These are phyloP conservation scores for Telenomus remus DNA, from an alignment of 1,140 invertebrate genomes.

Conservation along the genomic window DNA sequence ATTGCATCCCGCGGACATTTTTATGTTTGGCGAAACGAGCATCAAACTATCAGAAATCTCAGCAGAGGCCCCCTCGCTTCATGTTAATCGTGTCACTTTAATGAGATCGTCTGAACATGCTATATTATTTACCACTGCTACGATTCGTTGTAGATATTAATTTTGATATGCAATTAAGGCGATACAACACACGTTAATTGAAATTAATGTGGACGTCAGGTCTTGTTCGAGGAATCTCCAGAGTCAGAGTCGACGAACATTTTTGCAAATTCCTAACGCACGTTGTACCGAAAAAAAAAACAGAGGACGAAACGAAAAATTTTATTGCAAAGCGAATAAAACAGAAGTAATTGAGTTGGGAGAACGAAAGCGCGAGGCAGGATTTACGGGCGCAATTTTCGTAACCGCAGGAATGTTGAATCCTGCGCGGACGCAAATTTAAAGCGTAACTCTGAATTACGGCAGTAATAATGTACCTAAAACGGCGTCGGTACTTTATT, in stretches of 20 bases:
- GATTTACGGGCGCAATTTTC: constrained; percentile 19
- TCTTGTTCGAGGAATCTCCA: no score
- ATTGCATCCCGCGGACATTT: constrained; percentile 20
- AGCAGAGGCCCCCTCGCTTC: not conserved
- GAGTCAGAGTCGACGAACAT: no score
- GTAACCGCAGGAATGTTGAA: constrained; percentile 36
- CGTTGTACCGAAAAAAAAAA: no score
- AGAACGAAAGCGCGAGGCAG: not conserved
- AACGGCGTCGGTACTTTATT: constrained; percentile 35
- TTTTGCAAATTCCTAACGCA: no score
- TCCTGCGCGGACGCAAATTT: constrained; percentile 24
- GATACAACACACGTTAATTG: constrained; percentile 4
- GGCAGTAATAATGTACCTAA: constrained; percentile 27
- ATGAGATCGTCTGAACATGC: no score
- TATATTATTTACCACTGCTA: no score
- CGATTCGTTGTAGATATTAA: no score
- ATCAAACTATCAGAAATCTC: not conserved
- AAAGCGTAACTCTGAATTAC: constrained; percentile 41
- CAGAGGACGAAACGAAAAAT: no score
- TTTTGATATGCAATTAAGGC: no score
- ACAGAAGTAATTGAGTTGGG: constrained; percentile 4
- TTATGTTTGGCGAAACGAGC: not conserved
- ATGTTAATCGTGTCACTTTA: constrained; percentile 8
- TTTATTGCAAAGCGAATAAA: not conserved
- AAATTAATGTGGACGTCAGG: no score